Percentiles rank a stretch among this genome's conserved stretches.
Evolutionary conservation across 2,113 vertebrate genomes (phyloP).

Genomic region (Thinocorus orbignyianus): DNA sequence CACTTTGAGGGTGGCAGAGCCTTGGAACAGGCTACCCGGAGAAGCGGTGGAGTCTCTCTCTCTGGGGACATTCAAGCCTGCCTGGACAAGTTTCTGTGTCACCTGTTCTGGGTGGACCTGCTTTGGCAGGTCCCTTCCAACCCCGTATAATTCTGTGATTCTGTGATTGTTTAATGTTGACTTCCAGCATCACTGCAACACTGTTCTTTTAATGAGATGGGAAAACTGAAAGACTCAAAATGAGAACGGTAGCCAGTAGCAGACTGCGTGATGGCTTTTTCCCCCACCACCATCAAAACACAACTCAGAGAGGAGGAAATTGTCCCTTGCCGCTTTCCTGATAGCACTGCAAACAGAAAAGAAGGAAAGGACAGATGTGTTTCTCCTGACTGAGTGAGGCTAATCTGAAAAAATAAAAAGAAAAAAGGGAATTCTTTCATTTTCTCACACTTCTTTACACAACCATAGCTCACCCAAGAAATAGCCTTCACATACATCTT

Average conservation of each 20-base stretch:
- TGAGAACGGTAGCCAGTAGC: neutral
- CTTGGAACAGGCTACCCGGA: too few relatives aligned
- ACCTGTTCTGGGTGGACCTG: too few relatives aligned
- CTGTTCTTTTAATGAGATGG: neutral
- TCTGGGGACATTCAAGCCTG: too few relatives aligned
- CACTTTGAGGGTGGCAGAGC: too few relatives aligned
- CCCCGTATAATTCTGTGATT: too few relatives aligned
- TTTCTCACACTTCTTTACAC: neutral
- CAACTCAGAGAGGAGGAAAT: neutral
- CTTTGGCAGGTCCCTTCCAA: too few relatives aligned
- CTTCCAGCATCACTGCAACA: fast-evolving
- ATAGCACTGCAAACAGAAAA: neutral
- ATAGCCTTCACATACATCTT: neutral
- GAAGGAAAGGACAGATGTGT: neutral
- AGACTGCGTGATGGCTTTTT: neutral
- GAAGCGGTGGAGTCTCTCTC: too few relatives aligned
- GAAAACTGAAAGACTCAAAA: neutral
- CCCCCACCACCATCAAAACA: neutral
- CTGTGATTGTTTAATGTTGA: neutral
- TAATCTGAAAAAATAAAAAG: neutral
- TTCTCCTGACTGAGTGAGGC: neutral
- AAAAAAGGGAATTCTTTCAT: neutral
- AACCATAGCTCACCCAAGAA: neutral
- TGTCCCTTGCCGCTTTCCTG: neutral
- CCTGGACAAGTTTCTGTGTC: too few relatives aligned